Evolutionary conservation across 2,113 vertebrate species (phyloP), one percentile per base, ranked within the genome.

Genomic region (Mormoops blainvillei): DNA sequence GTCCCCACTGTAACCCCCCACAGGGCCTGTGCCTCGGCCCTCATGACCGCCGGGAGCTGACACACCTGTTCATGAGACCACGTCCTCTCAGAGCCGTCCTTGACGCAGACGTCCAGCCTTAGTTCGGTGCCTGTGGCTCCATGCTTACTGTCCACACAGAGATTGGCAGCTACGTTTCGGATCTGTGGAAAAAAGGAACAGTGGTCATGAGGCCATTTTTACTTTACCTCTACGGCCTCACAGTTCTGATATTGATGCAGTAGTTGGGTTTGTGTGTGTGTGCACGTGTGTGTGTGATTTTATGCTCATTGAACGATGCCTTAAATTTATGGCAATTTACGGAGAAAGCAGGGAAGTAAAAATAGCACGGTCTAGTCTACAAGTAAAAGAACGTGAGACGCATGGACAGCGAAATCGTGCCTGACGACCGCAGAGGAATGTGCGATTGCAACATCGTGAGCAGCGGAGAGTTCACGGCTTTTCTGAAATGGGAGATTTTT

Each of bases 51-150:
- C 0, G 7, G 0, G 2, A 0, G 13, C 33, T 10, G 1, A 97
- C 92, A 33, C 97, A 99, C 99, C 99, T 99, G 99, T 50, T 99
- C 99, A 0, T 99, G 99, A 28, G 99, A 99, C 99, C 99, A 99
- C 0, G 99, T 99, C 85, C 99, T 98, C 94, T 99, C 99, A 0
- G 99, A 99, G 16, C 99, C 99, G 0, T 99, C 99, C 97, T 99
- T 99, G 94, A 99, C 98, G 26, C 99, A 99, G 86, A 98, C 38
- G 71, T 99, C 99, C 80, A 99, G 97, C 85, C 99, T 98, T 48
- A 99, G 98, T 74, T 99, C 99, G 0, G 99, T 99, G 13, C 99
- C 99, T 0, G 98, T 99, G 67, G 99, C 99, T 81, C 99, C 99
- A 0, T 99, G 99, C 52, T 99, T 99, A 96, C 99, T 99, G 98